A percentile compares a stretch with the other conserved stretches of the same genome.
phyloP scores from a whole-genome alignment of 2,888 invertebrate genomes.

The Trissolcus brochymenae region DNA sequence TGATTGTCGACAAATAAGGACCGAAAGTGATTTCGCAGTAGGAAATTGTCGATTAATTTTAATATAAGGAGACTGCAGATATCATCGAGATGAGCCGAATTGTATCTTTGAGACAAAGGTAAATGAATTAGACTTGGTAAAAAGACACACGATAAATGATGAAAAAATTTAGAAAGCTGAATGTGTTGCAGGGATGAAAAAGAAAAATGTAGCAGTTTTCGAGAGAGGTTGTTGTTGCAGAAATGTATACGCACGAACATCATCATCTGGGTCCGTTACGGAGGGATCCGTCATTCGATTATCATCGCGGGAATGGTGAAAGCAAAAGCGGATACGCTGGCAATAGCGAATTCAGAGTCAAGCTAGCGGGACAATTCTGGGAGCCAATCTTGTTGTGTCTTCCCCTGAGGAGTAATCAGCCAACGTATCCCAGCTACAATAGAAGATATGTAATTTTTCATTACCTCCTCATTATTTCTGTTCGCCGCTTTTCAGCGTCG shows the following conservation, averaged over 20 bases:
- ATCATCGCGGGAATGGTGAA: slow-evolving; percentile 63
- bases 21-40: slow-evolving; percentile 11
- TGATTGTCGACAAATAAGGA: slow-evolving; percentile 34
- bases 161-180: slow-evolving; percentile 25
- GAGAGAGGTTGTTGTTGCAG: slow-evolving; percentile 27
- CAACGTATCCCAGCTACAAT: slow-evolving; percentile 51
- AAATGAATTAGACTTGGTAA: neutral
- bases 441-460: slow-evolving; percentile 54
- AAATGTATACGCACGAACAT: slow-evolving; percentile 44
- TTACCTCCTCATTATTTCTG: slow-evolving; percentile 51
- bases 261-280: slow-evolving; percentile 35
- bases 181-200: neutral
- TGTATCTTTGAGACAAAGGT: neutral
- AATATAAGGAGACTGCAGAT: slow-evolving; percentile 3
- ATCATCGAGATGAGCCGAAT: too few species aligned
- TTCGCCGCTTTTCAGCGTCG: slow-evolving; percentile 19
- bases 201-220: slow-evolving; percentile 25
- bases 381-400: slow-evolving; percentile 49
- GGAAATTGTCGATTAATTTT: slow-evolving; percentile 10
- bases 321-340: slow-evolving; percentile 64
- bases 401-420: slow-evolving; percentile 50
- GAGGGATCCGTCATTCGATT: slow-evolving; percentile 55
- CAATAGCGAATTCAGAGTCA: slow-evolving; percentile 51
- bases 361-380: slow-evolving; percentile 61
- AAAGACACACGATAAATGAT: slow-evolving; percentile 20